These are phyloP conservation scores for Sympetrum striolatum DNA, from an alignment of 2,888 invertebrate genomes.

Conservation along the genomic window DNA sequence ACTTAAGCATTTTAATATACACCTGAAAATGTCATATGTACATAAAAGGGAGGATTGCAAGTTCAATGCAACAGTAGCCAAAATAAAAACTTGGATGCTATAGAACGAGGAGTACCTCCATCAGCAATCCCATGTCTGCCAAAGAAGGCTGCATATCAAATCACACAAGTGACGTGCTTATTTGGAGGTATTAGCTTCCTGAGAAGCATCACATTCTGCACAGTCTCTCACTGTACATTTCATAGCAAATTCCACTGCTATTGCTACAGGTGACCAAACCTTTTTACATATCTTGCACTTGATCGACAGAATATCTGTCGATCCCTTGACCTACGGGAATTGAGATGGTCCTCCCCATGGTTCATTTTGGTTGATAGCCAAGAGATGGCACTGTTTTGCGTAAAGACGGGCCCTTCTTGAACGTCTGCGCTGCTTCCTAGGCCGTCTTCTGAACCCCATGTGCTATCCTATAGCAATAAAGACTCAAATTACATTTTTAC, in stretches of 20 bases:
- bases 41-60: not conserved
- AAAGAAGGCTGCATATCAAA: not conserved
- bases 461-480: not conserved
- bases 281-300: not conserved
- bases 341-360: not conserved
- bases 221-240: not conserved
- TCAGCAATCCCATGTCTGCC: not conserved
- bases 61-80: slow-evolving; percentile 24
- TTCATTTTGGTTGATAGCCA: not conserved
- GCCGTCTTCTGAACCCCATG: not conserved
- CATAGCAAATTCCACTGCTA: not conserved
- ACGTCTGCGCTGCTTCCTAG: not conserved
- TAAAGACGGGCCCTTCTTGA: not conserved
- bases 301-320: not conserved
- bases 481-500: no score
- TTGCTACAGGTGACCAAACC: not conserved
- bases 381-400: not conserved
- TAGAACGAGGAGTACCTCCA: not conserved
- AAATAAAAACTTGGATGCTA: slow-evolving; percentile 27
- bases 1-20: slow-evolving; percentile 14
- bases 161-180: not conserved
- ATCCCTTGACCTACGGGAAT: not conserved
- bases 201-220: not conserved
- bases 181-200: not conserved
- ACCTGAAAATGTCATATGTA: slow-evolving; percentile 6